Percentiles rank a stretch among this genome's conserved stretches.
These are phyloP conservation scores for Dusona sp. DNA, from an alignment of 2,888 invertebrate species.

Conservation along the genomic window DNA sequence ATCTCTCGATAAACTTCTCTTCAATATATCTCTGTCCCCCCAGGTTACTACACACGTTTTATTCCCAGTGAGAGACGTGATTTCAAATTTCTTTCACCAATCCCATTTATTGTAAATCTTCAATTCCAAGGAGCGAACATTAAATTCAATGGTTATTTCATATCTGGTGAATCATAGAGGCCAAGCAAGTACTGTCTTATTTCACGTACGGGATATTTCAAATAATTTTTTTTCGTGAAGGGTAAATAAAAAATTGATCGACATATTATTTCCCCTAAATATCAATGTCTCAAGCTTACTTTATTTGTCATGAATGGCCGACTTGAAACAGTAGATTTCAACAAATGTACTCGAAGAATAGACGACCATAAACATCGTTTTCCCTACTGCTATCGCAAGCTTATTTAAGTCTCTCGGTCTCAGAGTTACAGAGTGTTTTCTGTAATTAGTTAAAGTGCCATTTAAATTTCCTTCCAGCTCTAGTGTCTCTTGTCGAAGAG, in stretches of 20 bases:
- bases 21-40: not conserved
- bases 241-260: not conserved
- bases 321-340: not conserved
- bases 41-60: not conserved
- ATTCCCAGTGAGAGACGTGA: not conserved
- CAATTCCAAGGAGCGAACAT: not conserved
- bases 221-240: not conserved
- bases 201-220: not conserved
- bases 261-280: not conserved
- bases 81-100: not conserved
- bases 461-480: constrained; percentile 1
- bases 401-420: not conserved
- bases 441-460: constrained; percentile 49
- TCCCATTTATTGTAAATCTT: not conserved
- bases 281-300: not conserved
- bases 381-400: not conserved
- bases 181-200: not conserved
- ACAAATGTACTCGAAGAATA: not conserved
- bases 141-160: not conserved
- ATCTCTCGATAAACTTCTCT: not conserved
- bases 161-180: not conserved
- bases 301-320: not conserved
- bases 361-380: not conserved
- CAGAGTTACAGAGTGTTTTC: constrained; percentile 7
- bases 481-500: constrained; percentile 17